Percentiles rank a stretch among this genome's conserved stretches.
These are phyloP conservation scores for Perodicticus potto DNA, from an alignment of 2,797 vertebrate genomes.

Conservation along the genomic window DNA sequence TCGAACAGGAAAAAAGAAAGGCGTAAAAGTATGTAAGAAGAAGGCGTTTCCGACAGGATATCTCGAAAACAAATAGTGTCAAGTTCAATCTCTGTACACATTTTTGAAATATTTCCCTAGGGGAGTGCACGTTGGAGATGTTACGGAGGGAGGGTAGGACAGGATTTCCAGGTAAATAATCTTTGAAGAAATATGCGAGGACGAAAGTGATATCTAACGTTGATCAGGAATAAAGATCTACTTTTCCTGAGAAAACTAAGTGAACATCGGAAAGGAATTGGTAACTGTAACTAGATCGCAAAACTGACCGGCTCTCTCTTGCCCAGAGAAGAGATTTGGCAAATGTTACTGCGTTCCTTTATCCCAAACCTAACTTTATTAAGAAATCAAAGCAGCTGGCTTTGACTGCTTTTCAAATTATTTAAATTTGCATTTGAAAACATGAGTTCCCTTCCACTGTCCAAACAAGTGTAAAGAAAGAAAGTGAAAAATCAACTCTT, in stretches of 20 bases:
- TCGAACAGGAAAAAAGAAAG: not conserved
- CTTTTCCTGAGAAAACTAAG: not conserved
- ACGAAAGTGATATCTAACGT: not conserved
- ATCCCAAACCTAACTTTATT: conserved; percentile 40
- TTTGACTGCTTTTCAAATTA: conserved; percentile 44
- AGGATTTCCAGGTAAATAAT: not conserved
- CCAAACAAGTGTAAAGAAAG: conserved; percentile 47
- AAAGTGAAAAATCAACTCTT: conserved; percentile 16
- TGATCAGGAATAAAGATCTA: conserved; percentile 16
- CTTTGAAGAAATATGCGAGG: conserved; percentile 11
- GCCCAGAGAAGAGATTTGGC: not conserved
- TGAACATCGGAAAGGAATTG: not conserved
- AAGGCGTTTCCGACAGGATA: not conserved
- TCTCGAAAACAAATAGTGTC: not conserved
- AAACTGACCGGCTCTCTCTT: not conserved
- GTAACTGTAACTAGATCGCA: not conserved
- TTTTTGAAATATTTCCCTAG: not conserved
- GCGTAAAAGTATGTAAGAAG: not conserved
- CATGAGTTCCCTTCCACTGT: not conserved
- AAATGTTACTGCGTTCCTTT: not conserved
- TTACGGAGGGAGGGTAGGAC: not conserved
- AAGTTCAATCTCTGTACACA: not conserved
- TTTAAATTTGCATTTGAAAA: conserved; percentile 50
- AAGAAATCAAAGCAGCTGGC: not conserved
- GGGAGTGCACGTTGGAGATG: not conserved